Evolutionary conservation across 2,113 vertebrate species (phyloP).

Genomic region (Actenoides lindsayi): DNA sequence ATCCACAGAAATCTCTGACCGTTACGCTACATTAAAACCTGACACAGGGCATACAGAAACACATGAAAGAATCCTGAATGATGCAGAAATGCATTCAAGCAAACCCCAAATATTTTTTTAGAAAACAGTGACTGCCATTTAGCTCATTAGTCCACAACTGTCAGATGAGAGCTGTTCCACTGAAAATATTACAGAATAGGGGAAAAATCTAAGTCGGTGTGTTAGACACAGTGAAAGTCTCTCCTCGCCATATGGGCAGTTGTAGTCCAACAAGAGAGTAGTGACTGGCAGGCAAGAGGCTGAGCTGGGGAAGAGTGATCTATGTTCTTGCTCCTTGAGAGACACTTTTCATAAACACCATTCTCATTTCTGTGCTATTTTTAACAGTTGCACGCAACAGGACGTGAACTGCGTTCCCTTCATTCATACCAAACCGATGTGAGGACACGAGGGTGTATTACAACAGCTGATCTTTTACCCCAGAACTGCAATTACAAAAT

Average conservation of each 20-base stretch:
- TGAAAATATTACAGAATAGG: not conserved
- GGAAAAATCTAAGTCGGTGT: not conserved
- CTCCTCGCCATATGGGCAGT: not conserved
- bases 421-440: not conserved
- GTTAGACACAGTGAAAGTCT: fast-evolving
- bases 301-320: not conserved
- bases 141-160: not conserved
- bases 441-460: not conserved
- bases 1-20: not conserved
- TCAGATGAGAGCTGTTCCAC: not conserved
- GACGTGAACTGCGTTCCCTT: not conserved
- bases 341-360: fast-evolving
- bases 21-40: not conserved
- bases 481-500: conserved; percentile 15
- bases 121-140: not conserved
- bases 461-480: conserved; percentile 28
- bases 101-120: not conserved
- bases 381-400: not conserved
- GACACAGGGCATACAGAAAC: not conserved
- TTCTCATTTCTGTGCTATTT: not conserved
- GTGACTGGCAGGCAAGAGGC: not conserved
- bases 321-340: not conserved
- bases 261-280: not conserved
- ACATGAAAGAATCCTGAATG: not conserved
- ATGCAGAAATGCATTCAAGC: not conserved